These are phyloP conservation scores for Pitangus sulphuratus DNA, from an alignment of 2,797 vertebrate genomes.

Conservation along the genomic window DNA sequence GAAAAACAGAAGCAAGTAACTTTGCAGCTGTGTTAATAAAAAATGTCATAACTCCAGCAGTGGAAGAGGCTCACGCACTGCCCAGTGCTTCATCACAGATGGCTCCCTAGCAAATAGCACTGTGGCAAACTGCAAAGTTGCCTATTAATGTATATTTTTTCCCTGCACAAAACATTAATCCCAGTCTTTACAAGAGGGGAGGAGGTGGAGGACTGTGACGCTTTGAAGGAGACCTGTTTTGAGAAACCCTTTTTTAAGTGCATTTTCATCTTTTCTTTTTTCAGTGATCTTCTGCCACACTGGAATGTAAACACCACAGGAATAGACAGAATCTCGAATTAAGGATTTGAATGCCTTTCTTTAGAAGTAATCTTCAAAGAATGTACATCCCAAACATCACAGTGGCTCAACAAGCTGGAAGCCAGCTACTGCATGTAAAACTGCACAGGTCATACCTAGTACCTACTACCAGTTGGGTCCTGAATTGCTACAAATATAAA, in stretches of 20 bases:
- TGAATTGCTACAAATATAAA: constrained; percentile 43
- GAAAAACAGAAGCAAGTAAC: constrained; percentile 21
- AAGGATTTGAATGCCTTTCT: constrained; percentile 79
- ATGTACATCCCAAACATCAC: constrained; percentile 76
- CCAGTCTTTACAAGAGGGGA: constrained; percentile 20
- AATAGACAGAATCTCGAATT: constrained; percentile 81
- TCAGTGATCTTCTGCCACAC: constrained; percentile 75
- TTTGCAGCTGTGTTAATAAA: constrained; percentile 13
- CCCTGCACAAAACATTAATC: constrained; percentile 50
- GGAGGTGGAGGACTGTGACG: constrained; percentile 31
- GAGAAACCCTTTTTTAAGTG: constrained; percentile 64
- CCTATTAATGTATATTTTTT: background rate
- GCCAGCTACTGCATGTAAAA: constrained; percentile 66
- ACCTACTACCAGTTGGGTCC: constrained; percentile 55
- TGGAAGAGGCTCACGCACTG: background rate
- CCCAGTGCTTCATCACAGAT: background rate
- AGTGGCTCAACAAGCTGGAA: constrained; percentile 70
- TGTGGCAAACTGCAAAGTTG: background rate
- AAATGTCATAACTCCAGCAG: background rate
- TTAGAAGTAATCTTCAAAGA: constrained; percentile 85
- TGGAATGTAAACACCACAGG: constrained; percentile 81
- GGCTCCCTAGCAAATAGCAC: background rate
- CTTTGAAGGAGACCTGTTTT: constrained; percentile 69
- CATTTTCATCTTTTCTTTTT: constrained; percentile 71
- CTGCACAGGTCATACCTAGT: constrained; percentile 69